Evolutionary conservation across 2,888 invertebrate species (phyloP), one percentile per base, ranked within the genome.

Genomic region (Chrysotoxum bicinctum): DNA sequence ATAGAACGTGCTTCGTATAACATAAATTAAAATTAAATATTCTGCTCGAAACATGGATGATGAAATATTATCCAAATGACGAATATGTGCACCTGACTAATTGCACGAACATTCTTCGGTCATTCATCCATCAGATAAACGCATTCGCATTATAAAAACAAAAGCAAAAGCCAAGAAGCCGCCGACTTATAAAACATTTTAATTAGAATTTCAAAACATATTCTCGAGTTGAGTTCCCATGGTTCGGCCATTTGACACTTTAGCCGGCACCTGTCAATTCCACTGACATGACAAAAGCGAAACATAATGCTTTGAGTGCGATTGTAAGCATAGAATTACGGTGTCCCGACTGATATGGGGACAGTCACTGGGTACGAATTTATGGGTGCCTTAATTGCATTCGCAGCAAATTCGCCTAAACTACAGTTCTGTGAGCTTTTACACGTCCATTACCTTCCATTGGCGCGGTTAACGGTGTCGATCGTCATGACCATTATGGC

Each of bases 381-480:
- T 62, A 21, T 50, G 60, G 40, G 26, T 48, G 60, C 7, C 26
- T 66, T 50, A 66, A 48, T 35, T 73, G 85, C 81, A 73, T 60
- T 68, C 81, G 54, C 43, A 73, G 85, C 85, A 85, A 85, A 64
- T 85, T 85, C 85, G 21, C 26, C 19, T 16, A 81, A 85, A 85
- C 48, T 64, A 14, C 50, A 26, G 73, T 73, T 40, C 43, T 69
- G 43, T 69, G 76, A 77, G 76, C 68, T 72, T 75, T 58, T 66
- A 58, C 66, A 54, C 75, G 72, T 74, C 68, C 69, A 62, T 73
- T 32, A 16, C n/a, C 69, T 8, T 16, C 48, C 23, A 50, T 50
- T 48, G 48, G 2, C 12, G 10, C 35, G 40, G 50, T 26, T 23
- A 50, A 48, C 10, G 40, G 48, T 56, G 62, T 52, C 23, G 40